Percentiles rank a stretch among this genome's conserved stretches.
phyloP scores from a whole-genome alignment of 2,797 vertebrate species.

The Vespertilio murinus region DNA sequence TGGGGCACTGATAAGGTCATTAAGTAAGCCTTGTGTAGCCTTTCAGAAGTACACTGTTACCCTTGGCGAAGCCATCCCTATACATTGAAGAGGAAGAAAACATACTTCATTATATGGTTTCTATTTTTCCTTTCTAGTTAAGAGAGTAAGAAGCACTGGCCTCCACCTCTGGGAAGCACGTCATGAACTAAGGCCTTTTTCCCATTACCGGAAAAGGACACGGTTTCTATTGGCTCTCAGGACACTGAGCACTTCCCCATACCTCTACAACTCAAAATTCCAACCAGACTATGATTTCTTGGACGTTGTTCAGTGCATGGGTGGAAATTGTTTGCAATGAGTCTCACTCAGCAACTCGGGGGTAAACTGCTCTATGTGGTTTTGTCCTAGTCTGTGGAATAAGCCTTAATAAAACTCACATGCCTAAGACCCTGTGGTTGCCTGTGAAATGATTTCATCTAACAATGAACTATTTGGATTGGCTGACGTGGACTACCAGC shows the following conservation, averaged over 20 bases:
- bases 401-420: constrained; percentile 64
- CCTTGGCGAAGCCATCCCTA: constrained; percentile 34
- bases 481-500: constrained; percentile 1
- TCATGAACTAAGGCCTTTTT: constrained; percentile 57
- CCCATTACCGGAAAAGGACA: not conserved
- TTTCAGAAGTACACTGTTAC: constrained; percentile 44
- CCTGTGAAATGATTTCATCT: constrained; percentile 16
- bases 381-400: constrained; percentile 56
- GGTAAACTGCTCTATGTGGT: constrained; percentile 29
- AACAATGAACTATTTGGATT: constrained; percentile 66
- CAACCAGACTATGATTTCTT: not conserved
- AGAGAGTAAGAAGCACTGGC: not conserved
- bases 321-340: constrained; percentile 62
- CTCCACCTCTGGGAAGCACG: not conserved
- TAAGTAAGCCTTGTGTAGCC: constrained; percentile 12
- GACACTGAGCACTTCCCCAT: constrained; percentile 7
- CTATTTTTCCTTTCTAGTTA: not conserved
- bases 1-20: not conserved
- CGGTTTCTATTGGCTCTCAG: constrained; percentile 36
- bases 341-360: constrained; percentile 64
- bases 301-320: constrained; percentile 53
- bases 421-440: constrained; percentile 59
- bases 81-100: not conserved
- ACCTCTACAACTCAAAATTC: constrained; percentile 18
- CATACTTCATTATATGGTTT: not conserved